Evolutionary conservation across 1,140 invertebrate genomes (phyloP).

Genomic region (Rhopalosiphum maidis): DNA sequence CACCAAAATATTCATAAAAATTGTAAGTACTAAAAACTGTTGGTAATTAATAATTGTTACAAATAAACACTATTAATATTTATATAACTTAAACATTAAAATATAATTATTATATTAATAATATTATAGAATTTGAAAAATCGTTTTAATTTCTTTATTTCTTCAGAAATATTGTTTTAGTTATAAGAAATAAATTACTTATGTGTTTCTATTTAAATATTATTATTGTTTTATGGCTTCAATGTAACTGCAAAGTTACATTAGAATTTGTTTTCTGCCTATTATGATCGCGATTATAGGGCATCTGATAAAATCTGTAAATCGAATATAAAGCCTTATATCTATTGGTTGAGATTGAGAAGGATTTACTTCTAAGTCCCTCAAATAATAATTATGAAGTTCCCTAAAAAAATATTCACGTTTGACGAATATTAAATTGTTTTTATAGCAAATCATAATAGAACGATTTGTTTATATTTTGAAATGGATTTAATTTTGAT

Average conservation of each 20-base stretch:
- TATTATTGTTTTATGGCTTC: background rate
- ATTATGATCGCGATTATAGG: too few species aligned
- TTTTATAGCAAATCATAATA: background rate
- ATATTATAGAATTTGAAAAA: too few species aligned
- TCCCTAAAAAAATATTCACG: background rate
- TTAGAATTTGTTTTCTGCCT: background rate
- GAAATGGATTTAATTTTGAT: background rate
- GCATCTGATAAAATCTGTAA: background rate
- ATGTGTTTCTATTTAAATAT: background rate
- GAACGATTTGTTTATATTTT: background rate
- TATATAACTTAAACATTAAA: too few species aligned
- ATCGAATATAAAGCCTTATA: background rate
- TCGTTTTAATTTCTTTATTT: background rate
- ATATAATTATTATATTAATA: too few species aligned
- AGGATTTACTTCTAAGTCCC: accelerated
- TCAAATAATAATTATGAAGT: background rate
- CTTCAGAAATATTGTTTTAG: background rate
- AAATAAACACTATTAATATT: too few species aligned
- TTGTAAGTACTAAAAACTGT: too few species aligned
- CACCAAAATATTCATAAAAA: too few species aligned
- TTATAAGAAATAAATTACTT: background rate
- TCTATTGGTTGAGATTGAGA: background rate
- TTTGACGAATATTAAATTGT: background rate
- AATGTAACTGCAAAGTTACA: background rate
- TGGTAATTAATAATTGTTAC: too few species aligned